A percentile compares a stretch with the other conserved stretches of the same genome.
These are phyloP conservation scores for Podarcis raffonei DNA, from an alignment of 2,113 vertebrate species.

Conservation along the genomic window DNA sequence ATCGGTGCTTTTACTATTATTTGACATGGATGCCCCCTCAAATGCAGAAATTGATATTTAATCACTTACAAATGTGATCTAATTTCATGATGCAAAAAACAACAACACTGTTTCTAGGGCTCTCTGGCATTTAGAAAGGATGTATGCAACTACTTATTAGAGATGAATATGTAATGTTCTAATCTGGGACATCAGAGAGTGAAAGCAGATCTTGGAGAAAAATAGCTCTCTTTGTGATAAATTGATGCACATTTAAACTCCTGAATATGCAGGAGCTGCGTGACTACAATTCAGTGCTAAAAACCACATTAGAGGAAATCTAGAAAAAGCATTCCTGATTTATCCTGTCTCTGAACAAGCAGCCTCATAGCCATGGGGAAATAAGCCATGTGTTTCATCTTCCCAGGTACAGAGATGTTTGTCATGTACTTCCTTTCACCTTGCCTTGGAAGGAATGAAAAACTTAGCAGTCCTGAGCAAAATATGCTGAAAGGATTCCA, in stretches of 20 bases:
- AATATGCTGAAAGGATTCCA: neutral
- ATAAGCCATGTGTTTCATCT: neutral
- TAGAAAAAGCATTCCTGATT: neutral
- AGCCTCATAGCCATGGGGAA: neutral
- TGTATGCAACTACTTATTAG: neutral
- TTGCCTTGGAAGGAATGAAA: neutral
- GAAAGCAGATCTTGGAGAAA: neutral
- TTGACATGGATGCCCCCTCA: neutral
- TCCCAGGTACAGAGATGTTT: neutral
- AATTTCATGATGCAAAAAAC: neutral
- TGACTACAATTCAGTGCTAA: slow-evolving; percentile 15
- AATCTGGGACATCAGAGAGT: neutral
- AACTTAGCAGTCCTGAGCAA: neutral
- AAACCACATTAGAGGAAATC: neutral
- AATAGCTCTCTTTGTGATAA: slow-evolving; percentile 7
- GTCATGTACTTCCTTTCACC: neutral
- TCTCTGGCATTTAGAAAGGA: neutral
- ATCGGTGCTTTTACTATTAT: neutral
- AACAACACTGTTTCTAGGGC: neutral
- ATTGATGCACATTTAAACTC: slow-evolving; percentile 18
- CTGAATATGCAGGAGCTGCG: slow-evolving; percentile 5
- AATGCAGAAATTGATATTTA: neutral
- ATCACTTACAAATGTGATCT: neutral
- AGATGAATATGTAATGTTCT: neutral
- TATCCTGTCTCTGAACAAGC: neutral